phyloP scores from a whole-genome alignment of 1,140 invertebrate genomes.

The Hypothenemus hampei region DNA sequence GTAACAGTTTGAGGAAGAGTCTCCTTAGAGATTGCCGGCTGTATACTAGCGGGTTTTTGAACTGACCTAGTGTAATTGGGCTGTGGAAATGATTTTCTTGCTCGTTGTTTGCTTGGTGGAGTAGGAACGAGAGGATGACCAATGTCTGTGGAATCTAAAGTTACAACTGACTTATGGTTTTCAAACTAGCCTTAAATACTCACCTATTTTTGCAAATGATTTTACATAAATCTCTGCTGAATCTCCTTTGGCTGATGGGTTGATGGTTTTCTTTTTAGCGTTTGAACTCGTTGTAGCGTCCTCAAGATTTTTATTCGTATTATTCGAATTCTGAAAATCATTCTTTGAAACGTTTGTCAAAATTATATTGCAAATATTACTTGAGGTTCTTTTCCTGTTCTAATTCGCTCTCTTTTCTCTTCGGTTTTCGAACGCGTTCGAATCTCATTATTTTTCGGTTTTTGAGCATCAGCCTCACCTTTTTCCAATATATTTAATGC shows the following conservation, averaged over 20 bases:
- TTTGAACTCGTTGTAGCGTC: conserved; percentile 32
- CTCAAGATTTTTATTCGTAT: conserved; percentile 32
- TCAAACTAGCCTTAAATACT: conserved; percentile 3
- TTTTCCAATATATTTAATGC: conserved; percentile 40
- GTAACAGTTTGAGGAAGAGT: too few species aligned
- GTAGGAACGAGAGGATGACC: neutral
- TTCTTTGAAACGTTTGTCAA: neutral
- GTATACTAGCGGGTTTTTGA: neutral
- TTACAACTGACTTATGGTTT: neutral
- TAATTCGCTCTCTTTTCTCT: conserved; percentile 31
- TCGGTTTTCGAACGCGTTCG: conserved; percentile 39
- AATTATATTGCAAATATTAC: conserved; percentile 3
- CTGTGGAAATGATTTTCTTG: conserved; percentile 38
- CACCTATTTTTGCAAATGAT: conserved; percentile 36
- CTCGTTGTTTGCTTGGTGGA: conserved; percentile 30
- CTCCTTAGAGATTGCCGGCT: neutral
- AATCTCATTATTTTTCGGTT: conserved; percentile 33
- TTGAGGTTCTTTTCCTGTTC: conserved; percentile 14
- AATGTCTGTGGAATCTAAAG: neutral
- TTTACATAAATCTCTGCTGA: conserved; percentile 34
- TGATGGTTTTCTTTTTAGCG: conserved; percentile 1
- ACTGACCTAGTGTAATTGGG: conserved; percentile 26
- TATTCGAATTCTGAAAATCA: conserved; percentile 28
- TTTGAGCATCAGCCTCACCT: conserved; percentile 26
- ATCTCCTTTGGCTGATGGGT: neutral